Evolutionary conservation across 2,888 invertebrate genomes (phyloP), one percentile per base, ranked within the genome.

Genomic region (Sylvicola cinctus): DNA sequence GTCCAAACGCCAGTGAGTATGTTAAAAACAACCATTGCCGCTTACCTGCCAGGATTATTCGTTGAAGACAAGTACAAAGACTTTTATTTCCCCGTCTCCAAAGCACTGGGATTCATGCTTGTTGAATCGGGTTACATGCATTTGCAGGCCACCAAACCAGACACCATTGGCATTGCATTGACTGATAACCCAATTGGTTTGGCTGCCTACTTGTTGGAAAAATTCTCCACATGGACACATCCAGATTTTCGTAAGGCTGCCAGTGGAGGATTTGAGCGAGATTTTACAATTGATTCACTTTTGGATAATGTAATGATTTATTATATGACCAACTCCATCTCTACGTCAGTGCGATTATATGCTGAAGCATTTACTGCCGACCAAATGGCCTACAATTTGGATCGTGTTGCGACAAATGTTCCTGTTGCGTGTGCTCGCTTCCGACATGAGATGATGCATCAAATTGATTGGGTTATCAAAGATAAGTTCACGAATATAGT

Each of bases 281-380:
- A 68, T 42, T 74, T 55, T 46, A 61, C 64, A 1, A 45, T 70
- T 39, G 69, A 70, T 38, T 68, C 73, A 39, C 53, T 80, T 16
- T 51, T 79, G 26, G 76, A 76, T 41, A 74, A 76, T 42, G 49
- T 80, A 2, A 76, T 76, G 72, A 52, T 79, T 15, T 80, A 79
- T 46, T 79, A 76, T 74, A 51, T 68, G 0, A 68, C 68, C 6
- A 63, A 65, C 36, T 68, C 68, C 8, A 70, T 75, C 23, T 69
- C 70, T 0, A 66, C 73, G 1, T 70, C 74, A 1, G 58, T 65
- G 48, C 55, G 77, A 33, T 55, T 74, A 28, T 79, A 77, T 47
- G 54, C 69, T 5, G 76, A 78, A 47, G 43, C 43, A 2, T 50
- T 60, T 12, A 5, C 17, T 3, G 15, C 15, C 14, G 16, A 16